Evolutionary conservation across 1,140 invertebrate species (phyloP), one percentile per base, ranked within the genome.

Genomic region (Drosophila navojoa): DNA sequence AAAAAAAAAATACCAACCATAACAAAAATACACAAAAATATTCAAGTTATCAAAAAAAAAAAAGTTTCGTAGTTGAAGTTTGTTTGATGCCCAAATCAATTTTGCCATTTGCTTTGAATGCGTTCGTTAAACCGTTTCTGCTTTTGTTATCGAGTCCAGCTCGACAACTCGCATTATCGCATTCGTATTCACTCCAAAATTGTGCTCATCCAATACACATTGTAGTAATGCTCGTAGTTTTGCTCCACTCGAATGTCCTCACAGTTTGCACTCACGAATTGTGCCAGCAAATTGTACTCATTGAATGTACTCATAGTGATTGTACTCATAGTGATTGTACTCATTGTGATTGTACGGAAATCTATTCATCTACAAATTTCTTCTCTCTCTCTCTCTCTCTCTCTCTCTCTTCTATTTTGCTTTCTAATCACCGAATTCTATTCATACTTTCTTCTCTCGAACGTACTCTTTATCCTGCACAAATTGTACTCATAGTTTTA

Each of bases 31-130:
- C 27, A 15, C 42, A 38, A 59, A 35, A 66, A 22, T 50, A 61
- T 15, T 29, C 19, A 22, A 22, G 19, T 22, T 22, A 22, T 22
- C 19, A 35, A 61, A 29, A 29, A n/a, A 29, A 7, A 13, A 45
- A 57, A 57, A 57, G 25, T 59, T 67, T 59, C 38, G 54, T 72
- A 72, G 63, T 59, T 71, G 29, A 68, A 61, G 40, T 49, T 68
- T 44, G 19, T 29, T 61, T 49, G 22, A 38, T 38, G 35, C 35
- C 35, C 35, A 38, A 38, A 38, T 38, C 35, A 38, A 13, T 38
- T 63, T 22, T 61, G 59, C 35, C 42, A 16, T 42, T 66, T 64
- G 44, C 27, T 42, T 66, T 64, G 44, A 32, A 57, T 64, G 32
- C 32, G 61, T 16, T 45, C 53, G 44, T 66, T 57, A 49, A 49